Evolutionary conservation across 1,140 invertebrate species (phyloP).

Genomic region (Oryzaephilus surinamensis): DNA sequence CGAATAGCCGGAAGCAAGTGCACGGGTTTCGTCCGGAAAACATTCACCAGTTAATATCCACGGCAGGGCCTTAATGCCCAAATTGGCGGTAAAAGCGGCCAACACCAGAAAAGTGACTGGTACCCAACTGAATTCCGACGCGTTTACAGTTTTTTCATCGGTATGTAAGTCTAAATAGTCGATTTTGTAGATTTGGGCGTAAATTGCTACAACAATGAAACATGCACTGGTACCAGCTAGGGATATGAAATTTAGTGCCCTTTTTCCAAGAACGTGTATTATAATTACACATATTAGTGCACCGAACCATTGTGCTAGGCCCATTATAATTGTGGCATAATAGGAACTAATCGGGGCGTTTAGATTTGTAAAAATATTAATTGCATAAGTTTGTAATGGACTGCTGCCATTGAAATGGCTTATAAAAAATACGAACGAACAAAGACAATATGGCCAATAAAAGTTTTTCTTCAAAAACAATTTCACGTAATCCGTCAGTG

Average conservation of each 20-base stretch:
- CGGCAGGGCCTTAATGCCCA: slow-evolving; percentile 57
- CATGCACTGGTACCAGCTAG: slow-evolving; percentile 49
- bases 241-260: slow-evolving; percentile 54
- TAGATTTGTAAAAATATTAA: slow-evolving; percentile 55
- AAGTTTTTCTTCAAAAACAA: slow-evolving; percentile 45
- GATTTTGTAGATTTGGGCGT: slow-evolving; percentile 38
- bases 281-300: slow-evolving; percentile 48
- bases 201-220: slow-evolving; percentile 47
- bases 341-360: slow-evolving; percentile 62
- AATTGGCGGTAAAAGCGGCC: slow-evolving; percentile 55
- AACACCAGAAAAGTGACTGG: slow-evolving; percentile 53
- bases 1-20: slow-evolving; percentile 54
- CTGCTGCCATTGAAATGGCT: slow-evolving; percentile 59
- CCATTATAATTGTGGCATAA: slow-evolving; percentile 57
- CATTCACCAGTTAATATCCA: slow-evolving; percentile 70
- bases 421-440: slow-evolving; percentile 54
- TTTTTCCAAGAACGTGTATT: slow-evolving; percentile 60
- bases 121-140: slow-evolving; percentile 44
- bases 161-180: slow-evolving; percentile 6
- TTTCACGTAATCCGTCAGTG: background rate
- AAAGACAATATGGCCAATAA: slow-evolving; percentile 50
- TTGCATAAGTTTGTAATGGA: slow-evolving; percentile 59
- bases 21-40: slow-evolving; percentile 51
- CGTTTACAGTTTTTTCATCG: slow-evolving; percentile 6
- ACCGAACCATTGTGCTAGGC: slow-evolving; percentile 54